Percentiles rank a stretch among this genome's conserved stretches.
phyloP scores from a whole-genome alignment of 2,797 vertebrate genomes.

The Vespertilio murinus region DNA sequence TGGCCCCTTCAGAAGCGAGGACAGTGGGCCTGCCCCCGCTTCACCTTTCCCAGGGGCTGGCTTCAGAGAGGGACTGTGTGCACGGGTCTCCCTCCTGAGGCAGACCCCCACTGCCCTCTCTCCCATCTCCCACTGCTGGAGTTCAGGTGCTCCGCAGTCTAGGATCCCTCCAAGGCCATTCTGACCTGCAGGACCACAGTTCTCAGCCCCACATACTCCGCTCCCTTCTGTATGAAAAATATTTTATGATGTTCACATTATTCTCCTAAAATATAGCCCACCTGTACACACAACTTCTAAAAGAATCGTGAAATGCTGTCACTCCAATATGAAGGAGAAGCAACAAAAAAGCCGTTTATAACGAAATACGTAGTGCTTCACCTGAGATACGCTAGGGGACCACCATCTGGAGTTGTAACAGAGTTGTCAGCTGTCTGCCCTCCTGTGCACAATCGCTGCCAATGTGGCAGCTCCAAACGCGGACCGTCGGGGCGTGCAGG shows the following conservation, averaged over 20 bases:
- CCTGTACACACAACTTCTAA: not conserved
- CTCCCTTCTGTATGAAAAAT: not conserved
- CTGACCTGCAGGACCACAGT: not conserved
- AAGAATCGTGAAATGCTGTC: not conserved
- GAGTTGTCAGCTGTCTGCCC: not conserved
- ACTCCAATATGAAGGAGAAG: not conserved
- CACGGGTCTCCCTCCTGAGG: not conserved
- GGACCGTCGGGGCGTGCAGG: fast-evolving
- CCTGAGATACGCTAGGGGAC: not conserved
- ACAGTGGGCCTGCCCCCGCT: not conserved
- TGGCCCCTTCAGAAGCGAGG: not conserved
- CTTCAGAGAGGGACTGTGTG: not conserved
- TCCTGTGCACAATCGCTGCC: fast-evolving
- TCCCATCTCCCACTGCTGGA: not conserved
- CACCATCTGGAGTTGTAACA: no score
- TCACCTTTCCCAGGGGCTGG: not conserved
- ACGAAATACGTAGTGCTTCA: not conserved
- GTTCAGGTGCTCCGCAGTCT: not conserved
- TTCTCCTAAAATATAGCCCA: not conserved
- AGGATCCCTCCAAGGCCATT: not conserved
- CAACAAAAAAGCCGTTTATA: not conserved
- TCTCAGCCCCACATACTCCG: not conserved
- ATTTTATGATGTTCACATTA: not conserved
- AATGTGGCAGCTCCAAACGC: no score
- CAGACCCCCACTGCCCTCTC: not conserved